These are phyloP conservation scores for Dichetophora obliterata DNA, from an alignment of 2,888 invertebrate species.

Conservation along the genomic window DNA sequence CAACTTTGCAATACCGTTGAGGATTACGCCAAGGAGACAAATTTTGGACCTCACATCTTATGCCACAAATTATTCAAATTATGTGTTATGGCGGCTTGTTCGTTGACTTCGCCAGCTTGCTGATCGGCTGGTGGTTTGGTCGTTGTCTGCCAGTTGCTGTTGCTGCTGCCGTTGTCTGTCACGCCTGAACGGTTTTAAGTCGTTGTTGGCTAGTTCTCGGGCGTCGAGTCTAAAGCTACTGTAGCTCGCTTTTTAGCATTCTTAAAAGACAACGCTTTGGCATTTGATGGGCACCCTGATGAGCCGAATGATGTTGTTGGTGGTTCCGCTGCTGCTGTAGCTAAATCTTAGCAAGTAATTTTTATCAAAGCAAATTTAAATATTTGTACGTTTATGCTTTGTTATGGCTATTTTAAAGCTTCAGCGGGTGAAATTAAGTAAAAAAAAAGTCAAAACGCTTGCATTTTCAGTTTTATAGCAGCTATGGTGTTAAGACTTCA, in stretches of 20 bases:
- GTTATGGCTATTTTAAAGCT: too few species aligned
- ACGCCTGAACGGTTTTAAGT: slow-evolving; percentile 6
- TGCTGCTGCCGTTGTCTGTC: background rate
- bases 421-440: too few species aligned
- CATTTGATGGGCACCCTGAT: slow-evolving; percentile 9
- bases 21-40: slow-evolving; percentile 43
- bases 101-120: background rate
- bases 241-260: slow-evolving; percentile 3
- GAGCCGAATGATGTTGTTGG: background rate
- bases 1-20: slow-evolving; percentile 35
- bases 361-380: too few species aligned
- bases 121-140: background rate
- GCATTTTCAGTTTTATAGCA: too few species aligned
- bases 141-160: background rate
- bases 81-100: slow-evolving; percentile 35
- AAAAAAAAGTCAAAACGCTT: too few species aligned
- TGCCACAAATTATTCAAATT: slow-evolving; percentile 45
- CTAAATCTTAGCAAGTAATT: too few species aligned
- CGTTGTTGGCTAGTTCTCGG: background rate
- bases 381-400: too few species aligned
- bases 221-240: background rate
- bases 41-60: slow-evolving; percentile 46
- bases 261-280: background rate
- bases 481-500: too few species aligned
- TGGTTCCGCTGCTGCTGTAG: too few species aligned